Evolutionary conservation across 2,113 vertebrate genomes (phyloP), one percentile per base, ranked within the genome.

Genomic region (Marmota monax): DNA sequence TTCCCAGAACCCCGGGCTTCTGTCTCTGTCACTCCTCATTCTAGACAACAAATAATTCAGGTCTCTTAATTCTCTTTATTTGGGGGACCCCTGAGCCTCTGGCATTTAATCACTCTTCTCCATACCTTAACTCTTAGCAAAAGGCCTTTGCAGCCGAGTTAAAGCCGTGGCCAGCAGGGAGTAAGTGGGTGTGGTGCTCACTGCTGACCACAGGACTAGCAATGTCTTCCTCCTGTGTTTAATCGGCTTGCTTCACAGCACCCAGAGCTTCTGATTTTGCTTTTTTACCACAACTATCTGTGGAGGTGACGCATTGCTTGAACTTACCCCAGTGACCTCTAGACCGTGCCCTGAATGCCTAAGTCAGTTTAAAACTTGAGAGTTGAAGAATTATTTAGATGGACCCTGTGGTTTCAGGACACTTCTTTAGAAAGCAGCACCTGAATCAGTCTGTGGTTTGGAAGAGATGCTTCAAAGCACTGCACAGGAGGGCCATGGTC

Each of bases 41-140:
- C 77, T 16, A 83, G 51, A 63, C 42, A 72, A 95, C 89, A 93
- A 97, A 92, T 93, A 96, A 95, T 78, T 93, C 87, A 92, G 63
- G 67, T 1, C 34, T 94, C 84, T 85, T 87, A 69, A 84, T 90
- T 58, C 51, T 74, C 65, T 63, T 89, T 51, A 53, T 88, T 88
- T 84, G 74, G 89, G 65, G 70, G 58, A 63, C 17, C 25, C 53
- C 82, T 39, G 77, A 74, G 22, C 77, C 80, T 37, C 89, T 20
- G 69, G 45, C 32, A 42, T 87, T 63, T 14, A 73, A 20, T 76
- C 63, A 74, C 61, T 56, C 78, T 13, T 72, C 29, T 53, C 32
- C 4, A 42, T 4, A 0, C 13, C 51, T 78, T 84, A 58, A n/a
- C 72, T 74, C 37, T 45, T 16, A 63, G 37, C 56, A 76, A 39